A percentile compares a stretch with the other conserved stretches of the same genome.
phyloP scores from a whole-genome alignment of 2,797 vertebrate genomes.

The Sebastes itinus region DNA sequence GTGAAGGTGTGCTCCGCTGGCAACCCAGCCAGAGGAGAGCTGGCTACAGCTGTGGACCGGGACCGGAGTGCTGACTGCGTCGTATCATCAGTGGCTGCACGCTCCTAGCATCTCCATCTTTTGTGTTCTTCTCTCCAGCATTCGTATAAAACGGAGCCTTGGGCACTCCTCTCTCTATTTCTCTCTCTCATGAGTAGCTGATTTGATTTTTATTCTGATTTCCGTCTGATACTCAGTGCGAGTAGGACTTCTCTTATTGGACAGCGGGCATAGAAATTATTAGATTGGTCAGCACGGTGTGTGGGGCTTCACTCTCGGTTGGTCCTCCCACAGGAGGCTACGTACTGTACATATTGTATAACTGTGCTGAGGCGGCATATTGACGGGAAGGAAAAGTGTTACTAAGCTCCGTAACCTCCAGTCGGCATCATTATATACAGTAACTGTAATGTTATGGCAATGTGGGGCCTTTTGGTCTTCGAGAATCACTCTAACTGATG shows the following conservation, averaged over 20 bases:
- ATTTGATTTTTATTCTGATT: constrained; percentile 62
- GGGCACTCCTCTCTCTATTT: constrained; percentile 29
- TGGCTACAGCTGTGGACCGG: constrained; percentile 24
- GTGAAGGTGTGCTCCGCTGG: constrained; percentile 32
- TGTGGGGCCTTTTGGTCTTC: constrained; percentile 50
- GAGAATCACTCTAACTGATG: constrained; percentile 87
- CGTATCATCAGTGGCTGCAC: constrained; percentile 70
- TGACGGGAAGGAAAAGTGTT: constrained; percentile 39
- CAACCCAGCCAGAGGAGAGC: constrained; percentile 18
- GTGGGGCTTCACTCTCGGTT: constrained; percentile 39
- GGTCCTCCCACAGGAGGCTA: constrained; percentile 81
- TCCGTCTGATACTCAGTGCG: constrained; percentile 77
- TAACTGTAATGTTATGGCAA: constrained; percentile 52
- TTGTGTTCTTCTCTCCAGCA: constrained; percentile 50
- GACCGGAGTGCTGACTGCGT: constrained; percentile 42
- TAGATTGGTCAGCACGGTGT: constrained; percentile 50
- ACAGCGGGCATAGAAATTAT: constrained; percentile 44
- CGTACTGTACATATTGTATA: constrained; percentile 97
- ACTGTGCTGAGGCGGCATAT: constrained; percentile 88
- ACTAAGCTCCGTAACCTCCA: constrained; percentile 10
- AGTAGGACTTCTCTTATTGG: constrained; percentile 82
- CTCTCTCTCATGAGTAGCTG: constrained; percentile 51
- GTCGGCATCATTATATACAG: constrained; percentile 68
- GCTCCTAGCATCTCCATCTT: constrained; percentile 61
- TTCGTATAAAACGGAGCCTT: constrained; percentile 54